Conservation (phyloP, 2,113 vertebrate genomes). For the Ptychochromis oligacanthus region DNA sequence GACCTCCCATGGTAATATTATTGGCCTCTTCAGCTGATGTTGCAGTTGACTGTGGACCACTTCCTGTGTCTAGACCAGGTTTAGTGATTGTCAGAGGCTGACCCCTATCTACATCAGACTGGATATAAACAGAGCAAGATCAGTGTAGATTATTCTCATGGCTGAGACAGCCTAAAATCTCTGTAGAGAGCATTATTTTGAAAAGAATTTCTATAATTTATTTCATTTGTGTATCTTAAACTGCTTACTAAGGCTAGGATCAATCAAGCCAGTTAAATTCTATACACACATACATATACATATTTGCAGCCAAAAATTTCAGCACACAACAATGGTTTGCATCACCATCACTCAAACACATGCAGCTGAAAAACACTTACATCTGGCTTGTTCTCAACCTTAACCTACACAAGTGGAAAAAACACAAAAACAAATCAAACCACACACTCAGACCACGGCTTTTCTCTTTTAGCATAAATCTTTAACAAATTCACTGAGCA, state of each 20-base stretch:
- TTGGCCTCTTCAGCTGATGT: constrained; percentile 40
- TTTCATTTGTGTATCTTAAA: neutral
- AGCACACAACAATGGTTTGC: constrained; percentile 4
- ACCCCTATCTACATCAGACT: constrained; percentile 76
- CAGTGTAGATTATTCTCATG: constrained; percentile 19
- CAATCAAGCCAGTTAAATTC: too few species aligned
- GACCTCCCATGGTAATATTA: constrained; percentile 53
- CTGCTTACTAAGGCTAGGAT: neutral
- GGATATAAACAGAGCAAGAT: constrained; percentile 50
- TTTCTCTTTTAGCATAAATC: neutral
- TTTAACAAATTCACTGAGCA: neutral
- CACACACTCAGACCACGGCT: neutral
- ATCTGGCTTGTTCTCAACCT: constrained; percentile 72
- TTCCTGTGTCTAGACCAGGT: constrained; percentile 43
- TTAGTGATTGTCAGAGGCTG: constrained; percentile 53
- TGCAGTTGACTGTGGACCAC: constrained; percentile 32
- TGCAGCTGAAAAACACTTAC: constrained; percentile 65
- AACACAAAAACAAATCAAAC: constrained; percentile 58
- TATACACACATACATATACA: too few species aligned
- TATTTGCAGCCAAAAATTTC: neutral
- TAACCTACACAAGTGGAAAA: constrained; percentile 65
- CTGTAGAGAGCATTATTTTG: neutral
- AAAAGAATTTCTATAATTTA: neutral
- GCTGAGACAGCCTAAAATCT: neutral
- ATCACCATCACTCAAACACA: constrained; percentile 7